Evolutionary conservation across 2,888 invertebrate species (phyloP), one percentile per base, ranked within the genome.

Genomic region (Volucella inanis): DNA sequence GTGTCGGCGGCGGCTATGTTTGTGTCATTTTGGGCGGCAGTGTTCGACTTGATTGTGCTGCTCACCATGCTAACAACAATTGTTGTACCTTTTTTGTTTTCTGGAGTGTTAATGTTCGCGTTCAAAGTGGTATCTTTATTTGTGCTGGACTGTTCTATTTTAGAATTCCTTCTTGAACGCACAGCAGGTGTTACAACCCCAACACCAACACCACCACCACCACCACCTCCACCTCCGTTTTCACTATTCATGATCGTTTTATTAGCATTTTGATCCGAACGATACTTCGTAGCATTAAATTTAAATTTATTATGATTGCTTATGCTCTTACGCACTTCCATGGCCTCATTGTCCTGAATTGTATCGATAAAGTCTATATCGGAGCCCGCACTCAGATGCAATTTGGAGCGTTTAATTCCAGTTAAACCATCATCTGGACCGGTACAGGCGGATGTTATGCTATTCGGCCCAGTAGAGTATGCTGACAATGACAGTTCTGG

Each of bases 361-460:
- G 93, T 95, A 89, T 96, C 96, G 87, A 96, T 95, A 88, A 95
- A 96, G 90, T 95, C 95, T 65, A 96, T 95, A 67, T 92, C 92
- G 10, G 92, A 91, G 89, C 95, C 95, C 57, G 94, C 93, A 75
- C 94, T 94, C 84, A 96, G 93, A 91, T 95, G 95, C 87, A 94
- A 93, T 88, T 95, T 94, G 62, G 93, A 93, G 61, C 94, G 92
- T 90, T 95, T 95, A 31, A 96, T 95, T 61, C 95, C 94, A 0
- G 95, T 95, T 3, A 97, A 93, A 1, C 97, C 97, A 77, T 95
- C 95, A 88, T 96, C 95, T 0, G 97, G 97, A 9, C 97, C 97
- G 0, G 97, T 96, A 89, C 95, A 95, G 71, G 96, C 95, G 10
- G 96, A 95, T 74, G 95, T 93, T 67, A 96, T 93, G 64, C 94